These are phyloP conservation scores for Oxycera nigricornis DNA, from an alignment of 2,888 invertebrate genomes.

Conservation along the genomic window DNA sequence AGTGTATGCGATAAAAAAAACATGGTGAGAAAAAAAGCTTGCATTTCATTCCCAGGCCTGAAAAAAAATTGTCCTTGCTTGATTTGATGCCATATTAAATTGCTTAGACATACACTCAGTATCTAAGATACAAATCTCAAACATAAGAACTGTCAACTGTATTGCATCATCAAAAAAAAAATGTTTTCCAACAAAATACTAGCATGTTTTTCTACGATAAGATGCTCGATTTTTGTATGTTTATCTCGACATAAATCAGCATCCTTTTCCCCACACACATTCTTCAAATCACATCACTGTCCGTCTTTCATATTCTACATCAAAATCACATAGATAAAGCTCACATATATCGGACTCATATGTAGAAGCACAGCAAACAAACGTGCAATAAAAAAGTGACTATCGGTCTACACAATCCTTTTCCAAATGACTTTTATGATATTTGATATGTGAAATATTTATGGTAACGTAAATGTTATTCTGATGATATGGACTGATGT, in stretches of 20 bases:
- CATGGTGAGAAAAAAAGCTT: too few species aligned
- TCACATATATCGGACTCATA: too few species aligned
- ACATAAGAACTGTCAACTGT: neutral
- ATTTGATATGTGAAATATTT: conserved; percentile 31
- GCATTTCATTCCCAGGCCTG: too few species aligned
- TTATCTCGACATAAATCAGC: neutral
- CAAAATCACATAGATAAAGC: neutral
- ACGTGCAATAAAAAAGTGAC: conserved; percentile 32
- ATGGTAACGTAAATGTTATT: neutral
- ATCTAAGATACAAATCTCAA: neutral
- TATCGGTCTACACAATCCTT: conserved; percentile 27
- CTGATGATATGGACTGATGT: too few species aligned
- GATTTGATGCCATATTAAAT: too few species aligned
- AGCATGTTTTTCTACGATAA: neutral
- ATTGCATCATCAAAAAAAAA: neutral
- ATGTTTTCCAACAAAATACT: too few species aligned
- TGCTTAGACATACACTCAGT: too few species aligned
- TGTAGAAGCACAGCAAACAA: neutral
- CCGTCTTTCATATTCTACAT: neutral
- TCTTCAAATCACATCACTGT: neutral
- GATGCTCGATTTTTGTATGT: neutral
- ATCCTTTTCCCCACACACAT: neutral
- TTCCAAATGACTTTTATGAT: conserved; percentile 28
- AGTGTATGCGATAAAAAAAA: too few species aligned
- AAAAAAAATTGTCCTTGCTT: too few species aligned